Evolutionary conservation across 2,113 vertebrate species (phyloP).

Genomic region (Thomomys bottae): DNA sequence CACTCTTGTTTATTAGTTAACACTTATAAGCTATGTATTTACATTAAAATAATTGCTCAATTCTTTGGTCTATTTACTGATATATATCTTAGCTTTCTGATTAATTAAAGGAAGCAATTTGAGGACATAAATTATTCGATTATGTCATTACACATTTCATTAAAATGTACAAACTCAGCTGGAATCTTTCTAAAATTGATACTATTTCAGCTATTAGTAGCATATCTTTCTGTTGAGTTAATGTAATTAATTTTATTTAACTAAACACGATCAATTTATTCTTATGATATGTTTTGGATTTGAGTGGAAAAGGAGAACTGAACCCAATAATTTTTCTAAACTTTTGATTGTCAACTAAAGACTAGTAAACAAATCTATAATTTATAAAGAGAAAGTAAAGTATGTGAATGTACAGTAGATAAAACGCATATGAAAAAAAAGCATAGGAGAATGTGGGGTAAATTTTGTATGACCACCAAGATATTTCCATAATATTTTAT

Average conservation of each 20-base stretch:
- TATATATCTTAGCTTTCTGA: not conserved
- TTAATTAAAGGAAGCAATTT: not conserved
- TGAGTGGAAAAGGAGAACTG: not conserved
- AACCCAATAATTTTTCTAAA: not conserved
- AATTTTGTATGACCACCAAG: not conserved
- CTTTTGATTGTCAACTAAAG: not conserved
- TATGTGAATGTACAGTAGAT: accelerated
- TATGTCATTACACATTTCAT: not conserved
- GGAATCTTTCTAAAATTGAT: not conserved
- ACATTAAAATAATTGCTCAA: no score
- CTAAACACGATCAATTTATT: not conserved
- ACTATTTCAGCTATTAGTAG: not conserved
- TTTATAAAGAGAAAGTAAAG: not conserved
- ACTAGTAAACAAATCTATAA: not conserved
- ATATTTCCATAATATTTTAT: not conserved
- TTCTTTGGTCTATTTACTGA: no score
- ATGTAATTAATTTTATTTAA: not conserved
- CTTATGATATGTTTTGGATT: not conserved
- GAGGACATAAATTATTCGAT: not conserved
- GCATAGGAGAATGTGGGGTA: accelerated
- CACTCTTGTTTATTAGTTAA: not conserved
- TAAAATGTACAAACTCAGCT: not conserved
- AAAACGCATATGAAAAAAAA: not conserved
- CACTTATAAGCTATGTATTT: not conserved
- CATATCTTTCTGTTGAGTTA: not conserved